phyloP scores from a whole-genome alignment of 2,797 vertebrate genomes.

The Mormyrus hasselquistii region DNA sequence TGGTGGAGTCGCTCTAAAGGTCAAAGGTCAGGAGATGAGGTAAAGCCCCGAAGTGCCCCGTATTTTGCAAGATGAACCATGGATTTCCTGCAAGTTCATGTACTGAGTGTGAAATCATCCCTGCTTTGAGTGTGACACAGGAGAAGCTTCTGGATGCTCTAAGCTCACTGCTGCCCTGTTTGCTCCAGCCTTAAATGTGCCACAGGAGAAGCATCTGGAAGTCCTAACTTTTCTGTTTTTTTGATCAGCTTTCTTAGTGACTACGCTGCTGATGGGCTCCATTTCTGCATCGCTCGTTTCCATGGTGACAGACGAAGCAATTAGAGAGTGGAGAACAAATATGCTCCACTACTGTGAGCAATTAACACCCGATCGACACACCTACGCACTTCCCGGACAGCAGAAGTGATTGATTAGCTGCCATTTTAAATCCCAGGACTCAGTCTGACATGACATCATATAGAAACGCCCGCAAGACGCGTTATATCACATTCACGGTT shows the following conservation, averaged over 20 bases:
- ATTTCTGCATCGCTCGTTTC: neutral
- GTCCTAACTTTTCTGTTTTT: neutral
- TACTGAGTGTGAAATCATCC: neutral
- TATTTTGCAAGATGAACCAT: neutral
- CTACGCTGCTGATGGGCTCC: neutral
- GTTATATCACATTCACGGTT: neutral
- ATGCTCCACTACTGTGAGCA: neutral
- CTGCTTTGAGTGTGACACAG: neutral
- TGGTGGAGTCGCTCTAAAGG: neutral
- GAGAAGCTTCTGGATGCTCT: neutral
- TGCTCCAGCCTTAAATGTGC: neutral
- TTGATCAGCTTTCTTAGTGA: neutral
- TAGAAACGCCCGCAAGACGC: neutral
- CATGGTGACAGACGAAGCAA: neutral
- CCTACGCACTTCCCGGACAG: neutral
- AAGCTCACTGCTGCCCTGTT: neutral
- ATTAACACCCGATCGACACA: neutral
- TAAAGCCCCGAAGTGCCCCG: neutral
- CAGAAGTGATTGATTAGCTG: neutral
- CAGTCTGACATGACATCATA: neutral
- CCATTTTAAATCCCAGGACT: neutral
- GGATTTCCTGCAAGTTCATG: neutral
- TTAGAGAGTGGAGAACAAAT: neutral
- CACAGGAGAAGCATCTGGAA: neutral
- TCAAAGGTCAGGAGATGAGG: neutral